Evolutionary conservation across 2,113 vertebrate species (phyloP).

Genomic region (Tupaia chinensis): DNA sequence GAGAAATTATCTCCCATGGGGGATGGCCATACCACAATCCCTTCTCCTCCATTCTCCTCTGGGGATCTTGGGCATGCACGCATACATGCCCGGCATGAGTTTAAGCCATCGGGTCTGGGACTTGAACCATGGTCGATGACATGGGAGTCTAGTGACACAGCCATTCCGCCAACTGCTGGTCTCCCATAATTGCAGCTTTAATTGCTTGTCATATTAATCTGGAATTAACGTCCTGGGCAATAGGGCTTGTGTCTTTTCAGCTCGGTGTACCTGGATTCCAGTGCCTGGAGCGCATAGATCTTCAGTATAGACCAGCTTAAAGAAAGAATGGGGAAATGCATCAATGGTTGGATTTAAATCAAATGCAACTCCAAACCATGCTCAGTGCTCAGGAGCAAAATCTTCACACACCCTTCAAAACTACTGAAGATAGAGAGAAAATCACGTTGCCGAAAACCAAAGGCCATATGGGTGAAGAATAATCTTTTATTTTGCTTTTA

Average conservation of each 20-base stretch:
- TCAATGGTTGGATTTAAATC: fast-evolving
- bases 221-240: neutral
- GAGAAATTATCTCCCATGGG: too few relatives aligned
- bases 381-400: fast-evolving
- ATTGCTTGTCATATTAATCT: neutral
- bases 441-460: neutral
- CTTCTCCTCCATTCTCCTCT: too few relatives aligned
- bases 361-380: fast-evolving
- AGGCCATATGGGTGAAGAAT: neutral
- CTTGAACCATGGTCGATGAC: too few relatives aligned
- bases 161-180: too few relatives aligned
- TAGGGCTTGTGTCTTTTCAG: neutral
- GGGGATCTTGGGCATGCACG: too few relatives aligned
- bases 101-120: too few relatives aligned
- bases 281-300: fast-evolving
- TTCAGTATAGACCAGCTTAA: neutral
- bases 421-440: neutral
- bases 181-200: neutral
- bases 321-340: fast-evolving
- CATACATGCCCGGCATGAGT: too few relatives aligned
- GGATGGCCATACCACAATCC: too few relatives aligned
- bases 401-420: fast-evolving
- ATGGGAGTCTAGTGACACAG: too few relatives aligned
- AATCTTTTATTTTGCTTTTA: constrained; percentile 76
- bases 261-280: fast-evolving